phyloP scores from a whole-genome alignment of 2,113 vertebrate species.

The Zapornia atra region DNA sequence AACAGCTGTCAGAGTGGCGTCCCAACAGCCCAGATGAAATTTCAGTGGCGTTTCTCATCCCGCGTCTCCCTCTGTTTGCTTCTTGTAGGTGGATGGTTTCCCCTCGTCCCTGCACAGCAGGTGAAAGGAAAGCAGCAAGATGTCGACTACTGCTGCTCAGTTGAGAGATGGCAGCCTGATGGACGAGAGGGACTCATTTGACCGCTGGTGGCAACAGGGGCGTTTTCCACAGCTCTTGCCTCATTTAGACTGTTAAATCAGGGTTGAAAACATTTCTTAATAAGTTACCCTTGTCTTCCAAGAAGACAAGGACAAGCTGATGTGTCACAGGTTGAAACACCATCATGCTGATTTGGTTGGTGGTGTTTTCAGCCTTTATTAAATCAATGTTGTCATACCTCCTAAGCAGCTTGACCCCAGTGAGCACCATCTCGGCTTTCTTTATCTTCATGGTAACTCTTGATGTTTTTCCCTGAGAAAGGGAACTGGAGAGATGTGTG shows the following conservation, averaged over 20 bases:
- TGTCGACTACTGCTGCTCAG: rapidly evolving
- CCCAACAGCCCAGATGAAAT: conserved; percentile 46
- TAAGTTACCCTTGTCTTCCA: neutral
- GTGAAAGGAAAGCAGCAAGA: neutral
- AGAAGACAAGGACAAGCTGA: neutral
- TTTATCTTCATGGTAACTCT: rapidly evolving
- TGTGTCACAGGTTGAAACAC: neutral
- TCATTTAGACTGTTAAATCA: neutral
- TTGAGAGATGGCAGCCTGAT: neutral
- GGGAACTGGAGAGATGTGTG: neutral
- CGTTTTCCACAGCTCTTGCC: neutral
- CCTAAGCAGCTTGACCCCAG: neutral
- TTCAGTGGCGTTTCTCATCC: neutral
- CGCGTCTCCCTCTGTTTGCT: rapidly evolving
- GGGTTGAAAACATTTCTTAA: neutral
- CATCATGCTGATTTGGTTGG: neutral
- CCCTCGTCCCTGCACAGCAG: rapidly evolving
- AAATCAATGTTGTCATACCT: rapidly evolving
- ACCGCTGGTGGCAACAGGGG: neutral
- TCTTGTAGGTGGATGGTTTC: neutral
- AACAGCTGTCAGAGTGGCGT: conserved; percentile 65
- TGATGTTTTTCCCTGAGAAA: neutral
- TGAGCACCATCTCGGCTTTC: neutral
- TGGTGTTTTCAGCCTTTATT: neutral
- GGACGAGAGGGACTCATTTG: neutral